Conservation (phyloP, 1,140 invertebrate genomes). For the Ceratoteleas bidentatus region DNA sequence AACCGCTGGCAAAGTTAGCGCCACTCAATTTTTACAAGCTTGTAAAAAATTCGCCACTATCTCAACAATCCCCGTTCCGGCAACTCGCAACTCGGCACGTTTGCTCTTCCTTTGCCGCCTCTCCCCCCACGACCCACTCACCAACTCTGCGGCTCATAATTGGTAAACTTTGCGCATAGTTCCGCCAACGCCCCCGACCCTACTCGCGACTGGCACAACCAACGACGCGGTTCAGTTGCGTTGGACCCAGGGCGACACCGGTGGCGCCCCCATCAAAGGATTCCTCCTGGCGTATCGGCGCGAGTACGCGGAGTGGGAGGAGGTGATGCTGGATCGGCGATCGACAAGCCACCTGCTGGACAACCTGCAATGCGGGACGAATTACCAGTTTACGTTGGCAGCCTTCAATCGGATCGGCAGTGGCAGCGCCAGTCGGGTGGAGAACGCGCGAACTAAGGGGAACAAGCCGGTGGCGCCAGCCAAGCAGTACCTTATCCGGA, state of each 20-base stretch:
- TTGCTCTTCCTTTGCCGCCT: not conserved
- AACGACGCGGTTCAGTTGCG: conserved; percentile 80
- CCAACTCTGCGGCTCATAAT: conserved; percentile 45
- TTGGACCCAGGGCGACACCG: conserved; percentile 82
- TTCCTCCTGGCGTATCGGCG: conserved; percentile 83
- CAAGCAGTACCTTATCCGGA: conserved; percentile 80
- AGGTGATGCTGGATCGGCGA: conserved; percentile 78
- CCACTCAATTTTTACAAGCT: no score
- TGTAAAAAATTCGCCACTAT: conserved; percentile 6
- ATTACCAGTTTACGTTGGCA: conserved; percentile 82
- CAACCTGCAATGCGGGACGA: conserved; percentile 83
- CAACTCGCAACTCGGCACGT: conserved; percentile 8
- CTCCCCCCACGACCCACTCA: conserved; percentile 4
- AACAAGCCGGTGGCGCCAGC: conserved; percentile 81
- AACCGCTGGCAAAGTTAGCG: no score
- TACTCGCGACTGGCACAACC: conserved; percentile 80
- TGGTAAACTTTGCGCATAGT: conserved; percentile 75
- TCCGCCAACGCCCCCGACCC: conserved; percentile 79
- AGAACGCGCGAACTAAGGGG: conserved; percentile 83
- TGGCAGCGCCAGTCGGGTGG: conserved; percentile 80
- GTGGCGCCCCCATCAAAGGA: conserved; percentile 82
- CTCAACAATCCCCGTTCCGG: conserved; percentile 5
- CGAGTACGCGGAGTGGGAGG: conserved; percentile 84
- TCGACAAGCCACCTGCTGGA: conserved; percentile 81
- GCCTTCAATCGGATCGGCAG: conserved; percentile 83